A percentile compares a stretch with the other conserved stretches of the same genome.
Conservation (phyloP, 1,140 invertebrate species). For the Drosophila nigromelanica region DNA sequence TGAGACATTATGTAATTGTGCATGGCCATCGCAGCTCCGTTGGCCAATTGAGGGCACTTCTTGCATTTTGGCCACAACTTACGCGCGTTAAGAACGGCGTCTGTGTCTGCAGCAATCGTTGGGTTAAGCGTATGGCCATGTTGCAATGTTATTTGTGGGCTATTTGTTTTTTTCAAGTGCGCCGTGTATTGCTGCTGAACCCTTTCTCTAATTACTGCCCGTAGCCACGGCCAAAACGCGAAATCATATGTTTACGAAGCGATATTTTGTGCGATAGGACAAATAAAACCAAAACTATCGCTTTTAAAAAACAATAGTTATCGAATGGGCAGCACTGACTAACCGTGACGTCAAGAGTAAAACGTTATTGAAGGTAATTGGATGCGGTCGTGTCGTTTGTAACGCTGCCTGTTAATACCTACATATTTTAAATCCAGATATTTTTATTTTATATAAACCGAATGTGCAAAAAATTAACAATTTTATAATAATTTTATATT, state of each 20-base stretch:
- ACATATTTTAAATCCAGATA: too few relatives aligned
- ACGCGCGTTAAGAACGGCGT: conserved; percentile 77
- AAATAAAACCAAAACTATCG: conserved; percentile 7
- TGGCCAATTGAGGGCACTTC: not conserved
- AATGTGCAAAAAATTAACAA: too few relatives aligned
- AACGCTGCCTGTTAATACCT: not conserved
- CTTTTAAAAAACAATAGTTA: not conserved
- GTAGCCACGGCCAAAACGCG: conserved; percentile 38
- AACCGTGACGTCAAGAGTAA: conserved; percentile 15
- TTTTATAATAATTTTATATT: too few relatives aligned
- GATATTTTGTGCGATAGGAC: conserved; percentile 8
- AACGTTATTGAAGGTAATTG: not conserved
- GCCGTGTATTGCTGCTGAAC: conserved; percentile 17
- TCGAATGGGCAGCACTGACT: conserved; percentile 5
- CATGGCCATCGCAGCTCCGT: conserved; percentile 26
- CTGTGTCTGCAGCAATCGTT: conserved; percentile 75
- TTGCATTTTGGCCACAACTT: conserved; percentile 36
- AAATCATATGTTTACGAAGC: conserved; percentile 42
- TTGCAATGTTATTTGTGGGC: conserved; percentile 23
- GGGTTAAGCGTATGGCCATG: conserved; percentile 80
- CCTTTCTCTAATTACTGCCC: conserved; percentile 28
- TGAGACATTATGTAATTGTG: conserved; percentile 77
- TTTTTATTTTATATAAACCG: too few relatives aligned
- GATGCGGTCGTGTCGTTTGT: not conserved
- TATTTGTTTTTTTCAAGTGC: conserved; percentile 20